phyloP scores from a whole-genome alignment of 2,888 invertebrate genomes.

The Tetheella fluctuosa region DNA sequence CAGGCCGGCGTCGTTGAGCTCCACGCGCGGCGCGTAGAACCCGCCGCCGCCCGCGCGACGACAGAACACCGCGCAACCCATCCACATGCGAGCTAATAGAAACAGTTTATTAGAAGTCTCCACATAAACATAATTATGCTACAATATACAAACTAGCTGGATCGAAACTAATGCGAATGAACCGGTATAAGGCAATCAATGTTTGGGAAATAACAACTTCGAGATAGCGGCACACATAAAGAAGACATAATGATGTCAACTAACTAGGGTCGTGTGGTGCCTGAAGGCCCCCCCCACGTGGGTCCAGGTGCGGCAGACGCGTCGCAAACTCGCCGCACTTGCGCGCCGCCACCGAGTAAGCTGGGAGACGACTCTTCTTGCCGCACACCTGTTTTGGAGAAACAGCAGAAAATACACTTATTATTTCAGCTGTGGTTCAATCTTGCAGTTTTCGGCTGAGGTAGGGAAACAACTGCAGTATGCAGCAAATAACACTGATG shows the following conservation, averaged over 20 bases:
- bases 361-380: constrained; percentile 79
- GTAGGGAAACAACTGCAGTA: too few species aligned
- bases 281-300: constrained; percentile 88
- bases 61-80: constrained; percentile 92
- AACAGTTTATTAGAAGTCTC: not conserved
- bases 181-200: not conserved
- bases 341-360: constrained; percentile 84
- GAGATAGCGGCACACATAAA: too few species aligned
- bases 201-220: too few species aligned
- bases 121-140: constrained; percentile 14
- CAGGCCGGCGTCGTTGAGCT: constrained; percentile 89
- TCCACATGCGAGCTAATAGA: constrained; percentile 87
- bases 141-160: too few species aligned
- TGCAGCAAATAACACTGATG: too few species aligned
- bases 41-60: constrained; percentile 85
- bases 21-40: constrained; percentile 90
- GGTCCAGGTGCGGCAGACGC: constrained; percentile 85
- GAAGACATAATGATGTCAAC: constrained; percentile 18
- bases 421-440: too few species aligned
- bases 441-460: too few species aligned
- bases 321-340: constrained; percentile 87
- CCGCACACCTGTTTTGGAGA: constrained; percentile 64
- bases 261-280: constrained; percentile 88
- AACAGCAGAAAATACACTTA: too few species aligned
- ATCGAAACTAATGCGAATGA: not conserved